phyloP scores from a whole-genome alignment of 2,113 vertebrate species.

The Galbula dea region DNA sequence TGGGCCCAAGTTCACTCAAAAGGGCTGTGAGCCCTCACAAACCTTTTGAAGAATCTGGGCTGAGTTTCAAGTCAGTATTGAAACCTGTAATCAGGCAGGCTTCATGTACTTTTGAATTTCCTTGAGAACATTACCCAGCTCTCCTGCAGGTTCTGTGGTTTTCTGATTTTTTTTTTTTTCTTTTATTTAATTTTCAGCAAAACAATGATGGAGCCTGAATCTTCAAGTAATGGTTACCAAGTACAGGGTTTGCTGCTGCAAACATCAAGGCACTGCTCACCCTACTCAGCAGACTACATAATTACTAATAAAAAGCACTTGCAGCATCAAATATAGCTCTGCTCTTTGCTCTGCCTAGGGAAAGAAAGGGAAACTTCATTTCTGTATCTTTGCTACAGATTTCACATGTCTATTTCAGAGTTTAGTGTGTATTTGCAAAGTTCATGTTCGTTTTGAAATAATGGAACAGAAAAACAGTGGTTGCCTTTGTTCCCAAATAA shows the following conservation, averaged over 20 bases:
- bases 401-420: background rate
- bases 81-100: slow-evolving; percentile 17
- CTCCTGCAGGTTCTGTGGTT: background rate
- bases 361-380: background rate
- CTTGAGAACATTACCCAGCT: slow-evolving; percentile 4
- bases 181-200: background rate
- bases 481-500: background rate
- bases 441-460: background rate
- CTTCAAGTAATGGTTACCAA: background rate
- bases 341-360: background rate
- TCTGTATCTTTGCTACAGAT: background rate
- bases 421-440: background rate
- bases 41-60: slow-evolving; percentile 42
- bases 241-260: background rate
- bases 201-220: background rate
- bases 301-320: background rate
- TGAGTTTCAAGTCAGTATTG: background rate
- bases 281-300: background rate
- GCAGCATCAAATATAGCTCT: background rate
- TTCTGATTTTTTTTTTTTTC: background rate
- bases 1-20: slow-evolving; percentile 7
- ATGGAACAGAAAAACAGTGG: background rate
- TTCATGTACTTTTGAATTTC: slow-evolving; percentile 13
- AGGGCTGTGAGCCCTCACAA: background rate
- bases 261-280: background rate